Conservation (phyloP, 2,888 invertebrate species). For the Lagria hirta region DNA sequence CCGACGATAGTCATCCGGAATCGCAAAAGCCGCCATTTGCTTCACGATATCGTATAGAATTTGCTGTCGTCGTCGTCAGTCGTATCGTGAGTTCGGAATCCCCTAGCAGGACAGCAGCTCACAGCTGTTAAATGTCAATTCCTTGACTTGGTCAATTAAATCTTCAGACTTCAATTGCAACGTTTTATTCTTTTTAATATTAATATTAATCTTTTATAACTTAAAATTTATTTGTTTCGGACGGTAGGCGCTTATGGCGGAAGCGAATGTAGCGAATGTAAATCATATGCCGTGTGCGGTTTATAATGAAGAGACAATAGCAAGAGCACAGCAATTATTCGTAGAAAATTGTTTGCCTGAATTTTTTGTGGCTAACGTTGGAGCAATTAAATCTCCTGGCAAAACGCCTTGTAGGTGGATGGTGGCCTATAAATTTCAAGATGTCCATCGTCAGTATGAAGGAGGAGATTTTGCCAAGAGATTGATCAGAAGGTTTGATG, state of each 20-base stretch:
- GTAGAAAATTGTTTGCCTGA: constrained; percentile 20
- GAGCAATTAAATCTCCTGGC: constrained; percentile 13
- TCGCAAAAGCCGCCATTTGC: too few species aligned
- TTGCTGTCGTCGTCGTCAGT: too few species aligned
- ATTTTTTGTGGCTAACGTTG: constrained; percentile 19
- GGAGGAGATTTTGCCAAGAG: constrained; percentile 17
- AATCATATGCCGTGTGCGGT: constrained; percentile 15
- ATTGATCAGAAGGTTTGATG: constrained; percentile 18
- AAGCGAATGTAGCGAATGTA: constrained; percentile 11
- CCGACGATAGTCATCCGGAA: too few species aligned
- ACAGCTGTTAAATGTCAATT: constrained; percentile 8
- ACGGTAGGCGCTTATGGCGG: constrained; percentile 11
- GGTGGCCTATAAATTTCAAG: constrained; percentile 20
- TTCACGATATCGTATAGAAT: too few species aligned
- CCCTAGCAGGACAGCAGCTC: too few species aligned
- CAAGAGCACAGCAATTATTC: constrained; percentile 19
- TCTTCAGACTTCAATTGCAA: constrained; percentile 12
- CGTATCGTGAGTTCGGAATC: too few species aligned
- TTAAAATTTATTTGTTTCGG: constrained; percentile 14
- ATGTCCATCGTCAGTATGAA: constrained; percentile 20
- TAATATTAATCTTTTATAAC: constrained; percentile 13
- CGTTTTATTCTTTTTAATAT: constrained; percentile 16
- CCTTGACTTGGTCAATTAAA: constrained; percentile 7
- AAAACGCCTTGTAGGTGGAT: constrained; percentile 20
- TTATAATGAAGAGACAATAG: constrained; percentile 19